Evolutionary conservation across 2,113 vertebrate species (phyloP).

Genomic region (Canis aureus): DNA sequence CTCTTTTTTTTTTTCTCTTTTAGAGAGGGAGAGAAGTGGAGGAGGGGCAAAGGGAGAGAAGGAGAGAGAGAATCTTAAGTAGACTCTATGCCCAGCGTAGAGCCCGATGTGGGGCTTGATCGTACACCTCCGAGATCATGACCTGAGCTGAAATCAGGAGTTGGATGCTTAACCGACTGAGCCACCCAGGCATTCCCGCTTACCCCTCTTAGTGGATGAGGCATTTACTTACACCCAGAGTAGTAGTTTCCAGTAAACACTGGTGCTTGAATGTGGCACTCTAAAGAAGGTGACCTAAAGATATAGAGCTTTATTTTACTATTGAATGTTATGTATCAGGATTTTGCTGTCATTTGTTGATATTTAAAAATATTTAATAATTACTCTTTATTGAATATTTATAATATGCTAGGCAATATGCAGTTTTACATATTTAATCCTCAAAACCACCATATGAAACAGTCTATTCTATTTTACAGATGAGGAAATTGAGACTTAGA

Average conservation of each 20-base stretch:
- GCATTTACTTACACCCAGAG: neutral
- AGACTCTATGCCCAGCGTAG: neutral
- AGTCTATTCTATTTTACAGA: constrained; percentile 22
- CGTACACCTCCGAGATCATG: neutral
- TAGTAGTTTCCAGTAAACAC: neutral
- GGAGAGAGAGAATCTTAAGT: neutral
- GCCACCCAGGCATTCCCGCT: neutral
- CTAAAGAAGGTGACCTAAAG: neutral
- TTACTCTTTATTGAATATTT: constrained; percentile 7
- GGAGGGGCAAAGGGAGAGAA: neutral
- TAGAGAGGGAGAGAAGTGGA: neutral
- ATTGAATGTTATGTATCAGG: neutral
- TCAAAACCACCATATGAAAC: neutral
- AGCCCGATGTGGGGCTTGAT: neutral
- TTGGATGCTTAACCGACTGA: neutral
- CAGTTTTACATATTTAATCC: neutral
- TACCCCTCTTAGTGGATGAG: neutral
- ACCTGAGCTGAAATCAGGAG: neutral
- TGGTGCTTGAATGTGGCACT: neutral
- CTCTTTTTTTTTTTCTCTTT: neutral
- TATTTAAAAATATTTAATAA: constrained; percentile 28
- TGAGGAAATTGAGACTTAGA: neutral
- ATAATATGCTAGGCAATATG: neutral
- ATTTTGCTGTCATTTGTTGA: constrained; percentile 22
- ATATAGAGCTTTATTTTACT: neutral